Percentiles rank a stretch among this genome's conserved stretches.
Evolutionary conservation across 2,113 vertebrate genomes (phyloP).

Genomic region (Corvus moneduloides): DNA sequence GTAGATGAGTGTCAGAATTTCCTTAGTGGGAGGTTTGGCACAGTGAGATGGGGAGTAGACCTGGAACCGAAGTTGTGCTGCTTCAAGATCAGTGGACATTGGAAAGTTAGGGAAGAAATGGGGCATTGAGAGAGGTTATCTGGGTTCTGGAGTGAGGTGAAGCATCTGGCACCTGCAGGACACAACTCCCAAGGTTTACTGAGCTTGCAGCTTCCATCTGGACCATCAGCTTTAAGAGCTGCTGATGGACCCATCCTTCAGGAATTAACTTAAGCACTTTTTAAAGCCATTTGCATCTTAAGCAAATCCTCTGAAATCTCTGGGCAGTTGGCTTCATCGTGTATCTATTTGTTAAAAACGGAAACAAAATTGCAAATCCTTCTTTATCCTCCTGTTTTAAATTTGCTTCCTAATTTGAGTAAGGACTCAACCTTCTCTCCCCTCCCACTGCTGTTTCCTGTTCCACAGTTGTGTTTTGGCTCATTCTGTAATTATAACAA

Average conservation of each 20-base stretch:
- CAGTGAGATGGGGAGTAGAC: neutral
- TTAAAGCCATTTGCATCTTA: neutral
- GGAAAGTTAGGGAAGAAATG: neutral
- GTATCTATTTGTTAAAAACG: neutral
- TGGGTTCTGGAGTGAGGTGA: neutral
- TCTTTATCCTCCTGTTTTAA: neutral
- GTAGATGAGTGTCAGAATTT: neutral
- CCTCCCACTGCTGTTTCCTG: neutral
- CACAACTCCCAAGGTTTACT: neutral
- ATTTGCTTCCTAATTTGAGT: neutral
- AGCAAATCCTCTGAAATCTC: neutral
- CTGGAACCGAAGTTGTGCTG: neutral
- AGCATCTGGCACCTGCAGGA: neutral
- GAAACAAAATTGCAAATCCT: neutral
- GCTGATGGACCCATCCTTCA: neutral
- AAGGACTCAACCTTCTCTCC: neutral
- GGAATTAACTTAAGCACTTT: conserved; percentile 1
- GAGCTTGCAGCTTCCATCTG: neutral
- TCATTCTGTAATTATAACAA: conserved; percentile 67
- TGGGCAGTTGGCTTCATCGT: neutral
- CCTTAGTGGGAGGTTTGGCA: neutral
- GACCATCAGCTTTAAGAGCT: neutral
- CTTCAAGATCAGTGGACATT: neutral
- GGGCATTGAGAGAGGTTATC: neutral
- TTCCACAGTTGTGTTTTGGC: conserved; percentile 63